A percentile compares a stretch with the other conserved stretches of the same genome.
Conservation (phyloP, 2,113 vertebrate genomes). For the Merops nubicus region DNA sequence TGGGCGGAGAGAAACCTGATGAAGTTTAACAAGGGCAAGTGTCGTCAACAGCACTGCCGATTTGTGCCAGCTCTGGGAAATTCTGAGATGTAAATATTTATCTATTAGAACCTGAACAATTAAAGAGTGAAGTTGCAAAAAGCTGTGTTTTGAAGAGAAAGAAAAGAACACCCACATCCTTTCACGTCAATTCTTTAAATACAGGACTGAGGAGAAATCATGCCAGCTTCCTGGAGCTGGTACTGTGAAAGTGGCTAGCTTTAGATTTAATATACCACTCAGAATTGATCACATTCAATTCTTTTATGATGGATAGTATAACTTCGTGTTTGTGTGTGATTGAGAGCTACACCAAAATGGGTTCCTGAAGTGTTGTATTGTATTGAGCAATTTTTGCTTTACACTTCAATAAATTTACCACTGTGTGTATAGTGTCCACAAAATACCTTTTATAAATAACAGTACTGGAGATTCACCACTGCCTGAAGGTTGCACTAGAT, state of each 20-base stretch:
- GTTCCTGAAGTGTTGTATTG: conserved; percentile 15
- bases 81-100: not conserved
- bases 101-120: not conserved
- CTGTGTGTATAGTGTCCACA: not conserved
- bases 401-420: conserved; percentile 22
- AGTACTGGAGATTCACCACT: not conserved
- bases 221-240: not conserved
- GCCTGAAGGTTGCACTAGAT: not conserved
- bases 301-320: conserved; percentile 63
- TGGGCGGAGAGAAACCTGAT: too few relatives aligned
- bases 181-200: conserved; percentile 36
- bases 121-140: not conserved
- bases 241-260: not conserved
- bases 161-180: not conserved
- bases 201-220: conserved; percentile 26
- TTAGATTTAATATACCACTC: conserved; percentile 38
- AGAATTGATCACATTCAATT: conserved; percentile 59
- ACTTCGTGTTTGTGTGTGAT: conserved; percentile 52
- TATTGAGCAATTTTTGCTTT: conserved; percentile 48
- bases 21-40: too few relatives aligned
- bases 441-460: conserved; percentile 22
- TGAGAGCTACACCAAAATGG: conserved; percentile 33
- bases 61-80: not conserved
- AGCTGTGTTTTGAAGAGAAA: not conserved
- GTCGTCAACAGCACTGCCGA: not conserved